Evolutionary conservation across 2,888 invertebrate genomes (phyloP).

Genomic region (Aphrophora alni): DNA sequence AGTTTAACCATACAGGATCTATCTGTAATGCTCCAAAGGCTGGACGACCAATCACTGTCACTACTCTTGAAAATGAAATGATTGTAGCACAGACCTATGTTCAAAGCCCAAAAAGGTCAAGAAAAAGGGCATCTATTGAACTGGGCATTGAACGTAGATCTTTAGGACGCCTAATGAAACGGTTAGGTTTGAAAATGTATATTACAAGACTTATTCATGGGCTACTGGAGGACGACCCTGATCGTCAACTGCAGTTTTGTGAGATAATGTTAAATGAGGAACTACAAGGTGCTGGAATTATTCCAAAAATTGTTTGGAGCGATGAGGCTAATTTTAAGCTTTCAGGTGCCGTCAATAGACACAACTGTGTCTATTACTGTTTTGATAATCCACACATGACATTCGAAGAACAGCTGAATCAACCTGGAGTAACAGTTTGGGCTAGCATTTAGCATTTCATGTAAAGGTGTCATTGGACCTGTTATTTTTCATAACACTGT

Average conservation of each 20-base stretch:
- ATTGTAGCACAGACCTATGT: not conserved
- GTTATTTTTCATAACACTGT: conserved; percentile 22
- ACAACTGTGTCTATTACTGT: conserved; percentile 40
- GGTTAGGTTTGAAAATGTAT: too few relatives aligned
- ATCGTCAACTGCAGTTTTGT: conserved; percentile 23
- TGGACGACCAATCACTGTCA: conserved; percentile 16
- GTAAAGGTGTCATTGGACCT: conserved; percentile 28
- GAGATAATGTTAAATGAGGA: conserved; percentile 25
- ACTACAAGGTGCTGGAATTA: conserved; percentile 24
- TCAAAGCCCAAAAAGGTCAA: not conserved
- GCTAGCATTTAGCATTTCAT: conserved; percentile 31
- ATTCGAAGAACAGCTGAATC: conserved; percentile 38
- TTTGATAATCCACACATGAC: conserved; percentile 34
- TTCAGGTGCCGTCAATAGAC: conserved; percentile 29
- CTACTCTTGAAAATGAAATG: conserved; percentile 15
- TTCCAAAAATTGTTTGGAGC: conserved; percentile 16
- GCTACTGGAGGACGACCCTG: too few relatives aligned
- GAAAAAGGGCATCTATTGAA: conserved; percentile 17
- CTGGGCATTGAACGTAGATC: conserved; percentile 12
- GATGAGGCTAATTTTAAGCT: conserved; percentile 35
- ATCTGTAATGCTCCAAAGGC: conserved; percentile 9
- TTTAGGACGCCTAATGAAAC: conserved; percentile 21
- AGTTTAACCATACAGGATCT: not conserved
- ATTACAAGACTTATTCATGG: too few relatives aligned
- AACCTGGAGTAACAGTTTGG: conserved; percentile 40